A percentile compares a stretch with the other conserved stretches of the same genome.
phyloP scores from a whole-genome alignment of 2,113 vertebrate species.

The Limnothrissa miodon region DNA sequence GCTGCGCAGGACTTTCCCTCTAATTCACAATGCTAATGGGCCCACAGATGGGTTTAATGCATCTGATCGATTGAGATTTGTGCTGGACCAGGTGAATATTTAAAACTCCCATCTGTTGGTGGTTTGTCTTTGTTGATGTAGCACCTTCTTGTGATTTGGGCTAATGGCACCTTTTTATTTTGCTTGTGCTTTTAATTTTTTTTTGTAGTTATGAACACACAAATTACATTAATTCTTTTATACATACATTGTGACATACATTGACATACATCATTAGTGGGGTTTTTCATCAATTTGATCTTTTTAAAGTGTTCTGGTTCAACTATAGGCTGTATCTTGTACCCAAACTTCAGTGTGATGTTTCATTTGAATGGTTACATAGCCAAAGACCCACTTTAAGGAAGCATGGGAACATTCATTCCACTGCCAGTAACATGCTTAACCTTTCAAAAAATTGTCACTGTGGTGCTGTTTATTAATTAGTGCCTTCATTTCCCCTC shows the following conservation, averaged over 20 bases:
- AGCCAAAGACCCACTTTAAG: not conserved
- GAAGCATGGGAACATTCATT: not conserved
- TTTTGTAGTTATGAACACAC: not conserved
- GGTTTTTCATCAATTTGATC: not conserved
- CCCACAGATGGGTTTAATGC: not conserved
- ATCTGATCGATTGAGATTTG: not conserved
- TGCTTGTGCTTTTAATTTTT: not conserved
- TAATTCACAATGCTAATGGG: not conserved
- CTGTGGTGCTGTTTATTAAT: not conserved
- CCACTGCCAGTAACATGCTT: not conserved
- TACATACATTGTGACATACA: not conserved
- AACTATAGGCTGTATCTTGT: not conserved
- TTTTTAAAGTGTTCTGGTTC: not conserved
- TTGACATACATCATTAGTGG: not conserved
- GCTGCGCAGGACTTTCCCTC: not conserved
- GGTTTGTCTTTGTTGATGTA: not conserved
- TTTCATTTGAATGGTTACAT: not conserved
- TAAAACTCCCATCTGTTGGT: not conserved
- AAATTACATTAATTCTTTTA: not conserved
- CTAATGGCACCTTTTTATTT: not conserved
- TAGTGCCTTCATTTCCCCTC: not conserved
- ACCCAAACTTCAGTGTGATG: not conserved
- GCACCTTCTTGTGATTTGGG: not conserved
- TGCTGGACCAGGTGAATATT: not conserved
- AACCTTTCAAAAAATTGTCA: not conserved